These are phyloP conservation scores for Lagopus muta DNA, from an alignment of 2,113 vertebrate genomes.

Conservation along the genomic window DNA sequence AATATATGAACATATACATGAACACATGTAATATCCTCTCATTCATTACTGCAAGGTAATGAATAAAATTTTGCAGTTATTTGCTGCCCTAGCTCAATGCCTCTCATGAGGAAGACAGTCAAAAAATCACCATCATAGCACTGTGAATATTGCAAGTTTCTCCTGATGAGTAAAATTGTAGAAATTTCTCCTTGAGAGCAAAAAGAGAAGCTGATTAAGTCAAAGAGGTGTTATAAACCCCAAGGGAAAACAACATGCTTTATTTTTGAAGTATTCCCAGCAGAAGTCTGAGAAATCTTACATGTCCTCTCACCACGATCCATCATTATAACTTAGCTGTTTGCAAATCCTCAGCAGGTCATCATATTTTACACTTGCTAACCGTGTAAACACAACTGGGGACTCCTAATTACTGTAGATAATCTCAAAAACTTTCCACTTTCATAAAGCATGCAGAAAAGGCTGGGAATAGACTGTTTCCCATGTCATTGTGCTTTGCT, in stretches of 20 bases:
- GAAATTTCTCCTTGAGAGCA: conserved; percentile 71
- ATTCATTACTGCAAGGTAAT: conserved; percentile 30
- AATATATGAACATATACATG: background rate
- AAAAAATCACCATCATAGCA: conserved; percentile 46
- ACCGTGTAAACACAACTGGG: conserved; percentile 74
- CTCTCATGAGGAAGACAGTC: conserved; percentile 39
- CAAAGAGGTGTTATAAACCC: conserved; percentile 73
- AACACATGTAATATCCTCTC: background rate
- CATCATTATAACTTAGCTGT: conserved; percentile 73
- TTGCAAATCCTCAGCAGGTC: conserved; percentile 75
- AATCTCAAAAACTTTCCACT: conserved; percentile 66
- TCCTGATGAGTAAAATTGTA: conserved; percentile 63
- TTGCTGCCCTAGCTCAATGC: conserved; percentile 27
- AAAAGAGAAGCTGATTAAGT: conserved; percentile 77
- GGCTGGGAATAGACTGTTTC: conserved; percentile 36
- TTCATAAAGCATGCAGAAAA: conserved; percentile 59
- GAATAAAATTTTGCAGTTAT: conserved; percentile 26
- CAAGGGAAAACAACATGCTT: conserved; percentile 67
- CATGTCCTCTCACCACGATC: conserved; percentile 66
- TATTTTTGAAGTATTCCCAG: conserved; percentile 75
- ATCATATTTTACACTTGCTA: conserved; percentile 76
- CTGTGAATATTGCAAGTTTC: conserved; percentile 32
- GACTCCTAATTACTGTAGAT: conserved; percentile 73
- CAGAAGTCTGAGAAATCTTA: conserved; percentile 72
- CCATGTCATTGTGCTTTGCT: conserved; percentile 9